phyloP scores from a whole-genome alignment of 1,140 invertebrate species.

The Eciton burchellii region DNA sequence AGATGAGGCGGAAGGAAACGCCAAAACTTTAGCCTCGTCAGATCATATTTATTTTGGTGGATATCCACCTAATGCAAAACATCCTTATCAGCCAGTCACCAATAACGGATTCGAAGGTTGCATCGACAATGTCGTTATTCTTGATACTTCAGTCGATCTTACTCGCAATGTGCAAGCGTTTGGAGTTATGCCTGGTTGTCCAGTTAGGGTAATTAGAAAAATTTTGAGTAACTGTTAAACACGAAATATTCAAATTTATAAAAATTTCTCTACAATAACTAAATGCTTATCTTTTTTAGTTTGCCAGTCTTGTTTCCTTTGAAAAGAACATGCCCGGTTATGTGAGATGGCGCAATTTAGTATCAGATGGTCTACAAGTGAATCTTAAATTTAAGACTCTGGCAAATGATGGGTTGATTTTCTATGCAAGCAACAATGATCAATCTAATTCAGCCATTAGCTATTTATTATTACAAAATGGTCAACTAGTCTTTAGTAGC shows the following conservation, averaged over 20 bases:
- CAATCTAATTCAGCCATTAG: constrained; percentile 87
- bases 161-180: constrained; percentile 91
- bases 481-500: constrained; percentile 90
- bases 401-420: constrained; percentile 91
- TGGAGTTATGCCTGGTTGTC: constrained; percentile 94
- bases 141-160: constrained; percentile 91
- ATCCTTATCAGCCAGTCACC: constrained; percentile 88
- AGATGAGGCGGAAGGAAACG: constrained; percentile 75
- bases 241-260: not conserved
- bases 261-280: too few relatives aligned
- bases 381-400: constrained; percentile 96
- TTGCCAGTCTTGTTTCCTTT: constrained; percentile 88
- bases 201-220: constrained; percentile 88
- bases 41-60: constrained; percentile 96
- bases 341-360: constrained; percentile 87
- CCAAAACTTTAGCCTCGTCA: constrained; percentile 85
- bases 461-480: constrained; percentile 89
- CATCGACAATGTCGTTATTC: constrained; percentile 93
- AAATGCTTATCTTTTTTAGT: constrained; percentile 78
- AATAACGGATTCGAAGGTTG: constrained; percentile 96
- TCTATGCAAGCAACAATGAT: constrained; percentile 89
- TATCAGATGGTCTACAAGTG: constrained; percentile 89
- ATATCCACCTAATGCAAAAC: constrained; percentile 88
- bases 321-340: constrained; percentile 87
- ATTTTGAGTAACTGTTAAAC: constrained; percentile 9